Base-by-base conservation (phyloP, 2,113 vertebrate genomes). In the Sinocyclocheilus rhinocerous region DNA sequence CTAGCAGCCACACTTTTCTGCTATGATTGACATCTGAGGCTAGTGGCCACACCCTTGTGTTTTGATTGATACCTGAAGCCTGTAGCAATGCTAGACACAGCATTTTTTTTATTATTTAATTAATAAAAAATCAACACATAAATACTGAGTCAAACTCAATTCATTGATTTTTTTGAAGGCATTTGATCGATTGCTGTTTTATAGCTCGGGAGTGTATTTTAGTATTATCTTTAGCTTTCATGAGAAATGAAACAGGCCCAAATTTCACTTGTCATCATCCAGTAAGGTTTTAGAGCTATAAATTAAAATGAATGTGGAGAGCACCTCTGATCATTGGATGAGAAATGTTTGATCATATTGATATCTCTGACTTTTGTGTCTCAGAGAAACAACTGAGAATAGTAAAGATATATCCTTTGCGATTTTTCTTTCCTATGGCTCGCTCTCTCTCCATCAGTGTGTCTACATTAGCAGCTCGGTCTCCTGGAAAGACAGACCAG, bases 401-500 rank as follows among this genome's bases (percentile, higher is more conserved):
- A 26, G 26, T 26, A 26, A 26, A 26, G 0, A 52, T 4, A 20
- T 57, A 7, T 70, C 6, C 16, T 70, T 18, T 36, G 0, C 20
- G 29, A 36, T 36, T 20, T 36, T 5, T 36, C 29, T 70, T 36
- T 72, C 69, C 4, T 15, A 57, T 48, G 6, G 65, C 16, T 69
- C 81, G 29, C 26, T 79, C 29, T 24, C 57, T 76, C 67, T 36
- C 55, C 80, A 55, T 87, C 90, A 80, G 33, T 22, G 72, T 67
- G 67, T 76, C 75, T 57, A 75, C 63, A 73, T 81, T 50, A 69
- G 72, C 87, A 78, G 86, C 89, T 85, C 89, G 6, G 20, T 36
- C 87, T 84, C 85, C 81, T 92, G 87, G 91, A 90, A 94, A 93
- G 76, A 52, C 20, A 59, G 88, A 87, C 73, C 86, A 88, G 90